Evolutionary conservation across 2,888 invertebrate genomes (phyloP), one percentile per base, ranked within the genome.

Genomic region (Drosophila anomelani): DNA sequence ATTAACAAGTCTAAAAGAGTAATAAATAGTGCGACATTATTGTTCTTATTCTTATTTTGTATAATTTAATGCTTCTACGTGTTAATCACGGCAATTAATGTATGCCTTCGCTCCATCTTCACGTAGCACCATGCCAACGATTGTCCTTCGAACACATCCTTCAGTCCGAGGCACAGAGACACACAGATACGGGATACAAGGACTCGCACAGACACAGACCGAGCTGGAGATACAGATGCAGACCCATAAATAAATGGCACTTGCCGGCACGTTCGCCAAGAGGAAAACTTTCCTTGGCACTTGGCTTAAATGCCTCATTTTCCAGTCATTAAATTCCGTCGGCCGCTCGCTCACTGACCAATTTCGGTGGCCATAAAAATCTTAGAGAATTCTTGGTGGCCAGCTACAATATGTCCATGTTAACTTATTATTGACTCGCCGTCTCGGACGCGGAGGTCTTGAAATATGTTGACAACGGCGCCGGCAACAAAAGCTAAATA

Each of bases 1-100:
- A 15, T 3, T 10, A 13, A 17, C 4, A 13, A 17, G 2, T 7
- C 10, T 0, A 17, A 46, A 13, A 68, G 67, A 2, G 67, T 70
- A 70, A 41, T 29, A 6, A 15, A 1, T 10, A 0, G 3, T 12
- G 9, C n/a, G 71, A 36, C 58, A 23, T 13, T 23, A 10, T 13
- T 12, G 36, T 20, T 26, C n/a, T n/a, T 17, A 10, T 20, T 9
- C 5, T 47, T 36, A 13, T 58, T 49, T 49, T 73, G 60, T 69
- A 80, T 88, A 89, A 85, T 85, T 85, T 89, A 88, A 82, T 80
- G 86, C 77, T 64, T 60, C 71, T 86, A 86, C 85, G 85, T 86
- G 85, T 90, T 90, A 89, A 89, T 90, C 88, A 90, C 82, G 71
- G 90, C 81, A 78, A 78, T 89, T 85, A 88, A 89, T 85, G 85